Percentiles rank a stretch among this genome's conserved stretches.
Conservation (phyloP, 2,113 vertebrate species). For the Propithecus coquereli region DNA sequence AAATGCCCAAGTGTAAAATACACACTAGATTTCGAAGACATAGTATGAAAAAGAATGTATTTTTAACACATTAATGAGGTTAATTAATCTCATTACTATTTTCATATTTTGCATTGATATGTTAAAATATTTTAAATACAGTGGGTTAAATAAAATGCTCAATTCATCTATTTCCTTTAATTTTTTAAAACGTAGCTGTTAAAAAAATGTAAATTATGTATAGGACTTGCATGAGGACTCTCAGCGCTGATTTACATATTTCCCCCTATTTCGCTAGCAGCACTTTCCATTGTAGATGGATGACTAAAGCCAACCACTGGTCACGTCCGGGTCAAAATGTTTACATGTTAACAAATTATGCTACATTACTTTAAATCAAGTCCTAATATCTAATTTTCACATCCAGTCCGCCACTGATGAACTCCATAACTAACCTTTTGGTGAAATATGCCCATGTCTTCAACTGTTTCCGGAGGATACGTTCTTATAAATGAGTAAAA, state of each 20-base stretch:
- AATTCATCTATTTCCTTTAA: not conserved
- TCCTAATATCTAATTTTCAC: not conserved
- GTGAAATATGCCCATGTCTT: not conserved
- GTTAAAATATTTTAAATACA: not conserved
- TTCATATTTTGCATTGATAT: not conserved
- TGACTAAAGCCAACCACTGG: constrained; percentile 1
- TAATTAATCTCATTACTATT: not conserved
- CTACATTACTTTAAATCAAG: not conserved
- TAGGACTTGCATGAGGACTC: not conserved
- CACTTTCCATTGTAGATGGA: not conserved
- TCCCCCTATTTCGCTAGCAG: not conserved
- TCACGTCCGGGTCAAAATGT: not conserved
- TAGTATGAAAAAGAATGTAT: not conserved
- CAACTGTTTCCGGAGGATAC: not conserved
- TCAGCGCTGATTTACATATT: not conserved
- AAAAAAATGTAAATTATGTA: not conserved
- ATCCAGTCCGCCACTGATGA: not conserved
- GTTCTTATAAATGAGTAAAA: not conserved
- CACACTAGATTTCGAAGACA: not conserved
- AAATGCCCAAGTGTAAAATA: not conserved
- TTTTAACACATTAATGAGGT: not conserved
- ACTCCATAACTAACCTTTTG: not conserved
- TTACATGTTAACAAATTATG: not conserved
- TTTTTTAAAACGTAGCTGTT: not conserved
- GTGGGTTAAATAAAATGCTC: not conserved